These are phyloP conservation scores for rabbit (Oryctolagus cuniculus) DNA, from an alignment of 2,113 vertebrate species.

Conservation along the genomic window mOryCun1.1 NC_091435.1:78718001-78718500, in stretches of 20 bases:
- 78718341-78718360: background rate
- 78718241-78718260: background rate
- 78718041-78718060: background rate
- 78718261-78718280: background rate
- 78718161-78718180: background rate
- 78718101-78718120: constrained; percentile 47
- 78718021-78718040: background rate
- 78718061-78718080: constrained; percentile 4
- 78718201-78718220: background rate
- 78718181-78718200: constrained; percentile 32
- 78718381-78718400: background rate
- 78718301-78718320: constrained; percentile 35
- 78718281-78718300: background rate
- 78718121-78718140: background rate
- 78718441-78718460: constrained; percentile 38
- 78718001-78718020: background rate
- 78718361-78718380: background rate
- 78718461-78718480: background rate
- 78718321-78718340: background rate
- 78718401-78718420: constrained; percentile 22
- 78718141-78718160: background rate
- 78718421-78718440: background rate
- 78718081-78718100: constrained; percentile 31
- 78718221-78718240: background rate
- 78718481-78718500: background rate